Base-by-base conservation (phyloP, 2,888 invertebrate genomes). In the Argyra leucocephala region DNA sequence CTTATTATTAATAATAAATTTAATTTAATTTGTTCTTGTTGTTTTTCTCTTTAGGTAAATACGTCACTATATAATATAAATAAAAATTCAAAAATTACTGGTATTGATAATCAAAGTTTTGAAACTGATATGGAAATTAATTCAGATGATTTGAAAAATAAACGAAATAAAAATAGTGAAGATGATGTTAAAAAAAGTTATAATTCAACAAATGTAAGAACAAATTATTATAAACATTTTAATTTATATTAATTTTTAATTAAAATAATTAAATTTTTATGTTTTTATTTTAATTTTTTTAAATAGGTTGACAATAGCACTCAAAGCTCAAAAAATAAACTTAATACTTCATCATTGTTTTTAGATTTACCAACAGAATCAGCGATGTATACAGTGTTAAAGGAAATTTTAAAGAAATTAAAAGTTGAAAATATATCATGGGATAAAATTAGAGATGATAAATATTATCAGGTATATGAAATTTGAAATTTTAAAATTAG, bases 401-500 rank as follows among this genome's bases (percentile, higher is more conserved):
- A 79, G 58, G 82, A 82, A 69, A 81, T 85, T 62, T 74, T 87
- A 24, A 75, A 78, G 36, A 79, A 82, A 36, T 78, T 84, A 62
- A 79, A 82, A 66, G 82, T 88, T 31, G 76, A 79, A 64, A 83
- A 84, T 73, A 82, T 83, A 1, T 76, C 83, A 0, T 87, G 87
- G 86, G 78, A 77, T 58, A 76, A 80, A 66, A 82, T 82, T 7
- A 78, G 78, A 67, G 81, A 82, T 62, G 81, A 82, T 18, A 81
- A 80, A 64, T 82, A 80, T 70, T 81, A 82, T 75, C 83, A 83
- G 78, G 73, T 73, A 80, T 82, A n/a, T n/a, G n/a, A n/a, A n/a
- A n/a, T n/a, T n/a, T n/a, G n/a, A n/a, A n/a, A n/a, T n/a, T n/a
- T n/a, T n/a, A n/a, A n/a, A n/a, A n/a, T n/a, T n/a, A n/a, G n/a